These are phyloP conservation scores for Lampris megalopsis DNA, from an alignment of 2,113 vertebrate species.

Conservation along the genomic window DNA sequence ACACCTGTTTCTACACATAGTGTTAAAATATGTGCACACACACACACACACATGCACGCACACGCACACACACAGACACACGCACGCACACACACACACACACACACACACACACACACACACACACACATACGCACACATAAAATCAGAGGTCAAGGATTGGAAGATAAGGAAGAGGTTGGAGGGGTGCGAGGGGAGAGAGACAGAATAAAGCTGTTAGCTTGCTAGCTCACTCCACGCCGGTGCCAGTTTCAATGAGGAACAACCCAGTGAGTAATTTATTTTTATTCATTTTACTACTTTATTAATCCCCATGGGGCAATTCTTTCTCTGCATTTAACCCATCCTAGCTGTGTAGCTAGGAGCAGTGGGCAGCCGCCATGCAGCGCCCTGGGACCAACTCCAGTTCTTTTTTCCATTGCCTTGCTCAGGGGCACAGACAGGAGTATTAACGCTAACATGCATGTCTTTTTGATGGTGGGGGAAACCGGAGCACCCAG, in stretches of 20 bases:
- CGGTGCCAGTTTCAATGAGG: constrained; percentile 57
- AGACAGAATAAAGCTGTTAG: constrained; percentile 90
- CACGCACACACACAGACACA: neutral
- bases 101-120: neutral
- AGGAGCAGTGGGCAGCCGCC: too few species aligned
- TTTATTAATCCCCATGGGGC: too few species aligned
- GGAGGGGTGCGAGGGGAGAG: constrained; percentile 52
- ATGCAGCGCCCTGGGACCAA: too few species aligned
- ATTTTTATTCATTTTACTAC: neutral
- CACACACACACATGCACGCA: constrained; percentile 55
- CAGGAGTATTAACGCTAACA: too few species aligned
- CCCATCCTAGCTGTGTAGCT: too few species aligned
- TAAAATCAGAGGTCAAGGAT: neutral
- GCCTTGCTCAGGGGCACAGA: too few species aligned
- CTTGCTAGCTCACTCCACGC: constrained; percentile 82
- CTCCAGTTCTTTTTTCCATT: too few species aligned
- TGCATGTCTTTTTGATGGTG: too few species aligned
- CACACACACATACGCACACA: constrained; percentile 6
- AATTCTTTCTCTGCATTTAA: too few species aligned
- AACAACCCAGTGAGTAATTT: constrained; percentile 48
- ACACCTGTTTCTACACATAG: constrained; percentile 94
- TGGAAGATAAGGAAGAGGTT: constrained; percentile 39
- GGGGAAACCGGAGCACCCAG: too few species aligned
- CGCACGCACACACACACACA: constrained; percentile 29
- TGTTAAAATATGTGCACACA: constrained; percentile 54